phyloP scores from a whole-genome alignment of 2,113 vertebrate genomes.

The Symphodus melops region DNA sequence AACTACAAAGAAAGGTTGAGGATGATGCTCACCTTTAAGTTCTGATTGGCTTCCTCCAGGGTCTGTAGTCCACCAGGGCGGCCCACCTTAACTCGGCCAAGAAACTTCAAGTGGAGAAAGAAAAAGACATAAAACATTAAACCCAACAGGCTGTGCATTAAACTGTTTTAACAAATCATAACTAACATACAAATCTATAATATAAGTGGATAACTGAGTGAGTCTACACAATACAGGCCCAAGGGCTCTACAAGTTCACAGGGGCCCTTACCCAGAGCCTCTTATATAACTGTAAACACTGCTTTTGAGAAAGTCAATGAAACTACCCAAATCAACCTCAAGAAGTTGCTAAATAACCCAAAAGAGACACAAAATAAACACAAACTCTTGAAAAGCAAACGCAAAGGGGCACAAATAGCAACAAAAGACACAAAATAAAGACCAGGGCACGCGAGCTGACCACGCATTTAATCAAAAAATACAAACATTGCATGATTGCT shows the following conservation, averaged over 20 bases:
- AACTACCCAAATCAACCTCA: not conserved
- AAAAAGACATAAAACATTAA: not conserved
- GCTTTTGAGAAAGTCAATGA: too few relatives aligned
- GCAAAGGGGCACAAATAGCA: not conserved
- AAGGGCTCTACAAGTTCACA: too few relatives aligned
- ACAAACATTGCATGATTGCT: too few relatives aligned
- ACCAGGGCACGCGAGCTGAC: too few relatives aligned
- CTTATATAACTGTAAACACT: too few relatives aligned
- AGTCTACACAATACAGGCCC: not conserved
- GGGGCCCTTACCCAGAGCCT: too few relatives aligned
- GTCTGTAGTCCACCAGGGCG: conserved; percentile 68
- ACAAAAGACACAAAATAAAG: too few relatives aligned
- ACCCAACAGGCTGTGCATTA: not conserved
- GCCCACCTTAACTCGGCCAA: conserved; percentile 76
- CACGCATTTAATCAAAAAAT: too few relatives aligned
- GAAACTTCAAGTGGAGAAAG: conserved; percentile 66
- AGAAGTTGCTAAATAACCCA: not conserved
- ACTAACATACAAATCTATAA: not conserved
- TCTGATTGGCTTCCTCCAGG: conserved; percentile 72
- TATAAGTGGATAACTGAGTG: not conserved
- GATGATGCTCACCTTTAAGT: conserved; percentile 60
- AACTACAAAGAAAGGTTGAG: not conserved
- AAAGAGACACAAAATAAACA: not conserved
- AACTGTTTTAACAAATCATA: not conserved
- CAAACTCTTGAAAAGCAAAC: not conserved